phyloP scores from a whole-genome alignment of 2,888 invertebrate species.

The Fissipunctia ypsillon region DNA sequence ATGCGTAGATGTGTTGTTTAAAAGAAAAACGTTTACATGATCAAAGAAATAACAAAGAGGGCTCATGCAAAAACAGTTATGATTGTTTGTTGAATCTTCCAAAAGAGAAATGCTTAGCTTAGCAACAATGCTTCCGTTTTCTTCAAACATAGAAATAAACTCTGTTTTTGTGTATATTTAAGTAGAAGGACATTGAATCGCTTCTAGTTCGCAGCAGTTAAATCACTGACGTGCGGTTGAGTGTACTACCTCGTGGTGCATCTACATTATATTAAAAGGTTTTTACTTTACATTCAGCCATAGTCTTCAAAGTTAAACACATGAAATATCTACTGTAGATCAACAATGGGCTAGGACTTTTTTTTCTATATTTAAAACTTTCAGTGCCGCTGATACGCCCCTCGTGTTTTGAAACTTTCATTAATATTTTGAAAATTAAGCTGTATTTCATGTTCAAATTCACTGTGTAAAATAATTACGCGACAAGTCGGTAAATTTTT shows the following conservation, averaged over 20 bases:
- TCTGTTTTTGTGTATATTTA: constrained; percentile 4
- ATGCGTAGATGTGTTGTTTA: neutral
- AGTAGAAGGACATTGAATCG: neutral
- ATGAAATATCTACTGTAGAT: neutral
- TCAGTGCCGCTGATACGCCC: too few relatives aligned
- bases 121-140: neutral
- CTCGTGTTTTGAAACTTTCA: too few relatives aligned
- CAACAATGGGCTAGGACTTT: neutral
- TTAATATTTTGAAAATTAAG: neutral
- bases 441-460: too few relatives aligned
- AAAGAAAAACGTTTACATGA: neutral
- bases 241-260: neutral
- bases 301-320: neutral
- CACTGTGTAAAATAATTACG: too few relatives aligned
- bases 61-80: constrained; percentile 2
- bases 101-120: constrained; percentile 13
- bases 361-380: too few relatives aligned
- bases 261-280: neutral
- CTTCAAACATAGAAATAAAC: neutral
- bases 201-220: too few relatives aligned
- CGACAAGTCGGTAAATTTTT: too few relatives aligned
- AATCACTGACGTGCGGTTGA: too few relatives aligned
- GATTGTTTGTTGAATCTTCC: neutral
- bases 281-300: neutral
- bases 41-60: constrained; percentile 3